Evolutionary conservation across 2,888 invertebrate species (phyloP), one percentile per base, ranked within the genome.

Genomic region (Ophion slaviceki): DNA sequence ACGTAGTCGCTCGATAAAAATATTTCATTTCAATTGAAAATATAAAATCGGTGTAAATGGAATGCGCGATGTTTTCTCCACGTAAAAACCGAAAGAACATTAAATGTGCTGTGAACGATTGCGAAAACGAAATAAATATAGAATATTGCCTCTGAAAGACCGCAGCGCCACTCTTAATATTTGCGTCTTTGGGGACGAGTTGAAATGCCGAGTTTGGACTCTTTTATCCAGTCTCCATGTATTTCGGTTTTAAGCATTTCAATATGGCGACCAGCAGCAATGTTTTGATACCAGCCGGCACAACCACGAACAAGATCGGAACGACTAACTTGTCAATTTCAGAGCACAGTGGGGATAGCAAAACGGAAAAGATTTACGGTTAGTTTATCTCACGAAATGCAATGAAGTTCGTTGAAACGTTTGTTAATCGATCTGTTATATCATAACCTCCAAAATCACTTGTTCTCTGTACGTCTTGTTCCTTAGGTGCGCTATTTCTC

Each of bases 401-500:
- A n/a, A 47, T 10, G 20, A 17, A 62, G 17, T 71, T 36, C 40
- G 62, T 74, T 70, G 24, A 62, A 66, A 47, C 57, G 47, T 83
- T 47, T 57, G 20, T 75, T 20, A 14, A 72, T 64, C 20, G n/a
- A 53, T 64, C 20, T 17, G n/a, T 11, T n/a, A n/a, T 47, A 57
- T 57, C 32, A 40, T 85, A 85, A 82, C 84, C 85, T 80, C 5
- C 59, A 83, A 85, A 81, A 28, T 53, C 6, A 45, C 40, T n/a
- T 81, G n/a, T 53, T 40, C 85, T 8, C 28, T 11, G 36, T 47
- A 47, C 11, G 14, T 45, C 11, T 61, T 78, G 81, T 53, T 79
- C 24, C 82, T 20, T 40, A 97, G 97, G 96, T 91, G 96, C 96
- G 71, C 94, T 96, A 85, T 97, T 97, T 93, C 92, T 98, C 75